A percentile compares a stretch with the other conserved stretches of the same genome.
Conservation (phyloP, 2,797 vertebrate genomes). For the Silurus aristotelis region DNA sequence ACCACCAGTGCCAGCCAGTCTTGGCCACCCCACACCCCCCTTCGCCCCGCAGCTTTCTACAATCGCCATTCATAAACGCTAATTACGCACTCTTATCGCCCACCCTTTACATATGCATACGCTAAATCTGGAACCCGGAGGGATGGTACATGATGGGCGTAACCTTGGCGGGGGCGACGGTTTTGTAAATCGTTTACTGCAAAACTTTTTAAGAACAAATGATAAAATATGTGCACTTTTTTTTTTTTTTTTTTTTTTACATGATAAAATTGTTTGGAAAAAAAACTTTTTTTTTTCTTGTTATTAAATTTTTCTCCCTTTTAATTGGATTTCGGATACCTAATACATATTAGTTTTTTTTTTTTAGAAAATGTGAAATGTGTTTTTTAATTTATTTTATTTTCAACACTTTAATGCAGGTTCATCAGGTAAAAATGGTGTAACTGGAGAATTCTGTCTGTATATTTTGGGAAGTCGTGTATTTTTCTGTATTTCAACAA, state of each 20-base stretch:
- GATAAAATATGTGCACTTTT: not conserved
- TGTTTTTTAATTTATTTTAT: conserved; percentile 62
- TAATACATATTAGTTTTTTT: not conserved
- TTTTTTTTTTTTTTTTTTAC: conserved; percentile 40
- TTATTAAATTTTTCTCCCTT: not conserved
- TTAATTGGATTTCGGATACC: not conserved
- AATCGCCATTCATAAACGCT: conserved; percentile 81
- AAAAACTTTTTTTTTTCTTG: not conserved
- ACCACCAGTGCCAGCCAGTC: conserved; percentile 55
- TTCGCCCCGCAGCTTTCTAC: conserved; percentile 70
- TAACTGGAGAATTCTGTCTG: not conserved
- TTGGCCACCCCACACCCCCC: conserved; percentile 48
- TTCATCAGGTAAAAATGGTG: conserved; percentile 4
- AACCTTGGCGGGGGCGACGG: not conserved
- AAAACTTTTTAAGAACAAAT: conserved; percentile 16
- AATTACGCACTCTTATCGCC: conserved; percentile 87
- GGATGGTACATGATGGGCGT: conserved; percentile 62
- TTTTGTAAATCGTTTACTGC: not conserved
- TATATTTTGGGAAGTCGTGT: conserved; percentile 64
- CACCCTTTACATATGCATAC: conserved; percentile 81
- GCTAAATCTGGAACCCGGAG: conserved; percentile 76
- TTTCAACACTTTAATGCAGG: not conserved
- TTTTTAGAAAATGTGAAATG: not conserved
- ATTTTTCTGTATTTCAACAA: conserved; percentile 72
- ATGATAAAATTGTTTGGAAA: not conserved